Percentiles rank a stretch among this genome's conserved stretches.
Evolutionary conservation across 1,140 invertebrate genomes (phyloP).

Genomic region (Megathymus violae): DNA sequence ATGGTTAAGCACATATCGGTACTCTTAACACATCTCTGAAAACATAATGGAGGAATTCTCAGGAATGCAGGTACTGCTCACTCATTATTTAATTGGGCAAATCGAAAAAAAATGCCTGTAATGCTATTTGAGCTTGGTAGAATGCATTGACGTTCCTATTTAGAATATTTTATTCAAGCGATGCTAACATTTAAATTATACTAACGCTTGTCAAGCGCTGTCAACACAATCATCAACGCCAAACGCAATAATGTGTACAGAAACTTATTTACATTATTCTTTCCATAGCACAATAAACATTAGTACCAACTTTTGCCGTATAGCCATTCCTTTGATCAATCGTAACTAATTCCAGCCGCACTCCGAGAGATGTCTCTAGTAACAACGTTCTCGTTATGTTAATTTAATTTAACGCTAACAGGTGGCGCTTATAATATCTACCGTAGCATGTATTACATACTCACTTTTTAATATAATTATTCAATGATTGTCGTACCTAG

Average conservation of each 20-base stretch:
- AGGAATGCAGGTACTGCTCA: too few relatives aligned
- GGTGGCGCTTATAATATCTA: slow-evolving; percentile 47
- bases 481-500: neutral
- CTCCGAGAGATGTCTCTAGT: slow-evolving; percentile 55
- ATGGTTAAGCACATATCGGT: too few relatives aligned
- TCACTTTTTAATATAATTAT: neutral
- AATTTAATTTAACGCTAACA: slow-evolving; percentile 44
- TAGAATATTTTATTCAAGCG: too few relatives aligned
- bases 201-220: neutral
- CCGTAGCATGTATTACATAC: neutral
- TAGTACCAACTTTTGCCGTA: slow-evolving; percentile 7
- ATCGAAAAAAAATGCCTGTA: too few relatives aligned
- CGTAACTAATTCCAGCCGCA: slow-evolving; percentile 4
- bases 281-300: neutral
- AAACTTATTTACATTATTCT: neutral
- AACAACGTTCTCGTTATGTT: slow-evolving; percentile 32
- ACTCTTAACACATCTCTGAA: too few relatives aligned
- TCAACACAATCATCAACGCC: neutral
- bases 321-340: neutral
- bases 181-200: neutral
- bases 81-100: too few relatives aligned
- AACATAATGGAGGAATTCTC: too few relatives aligned
- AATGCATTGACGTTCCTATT: too few relatives aligned
- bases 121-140: too few relatives aligned
- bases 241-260: neutral